Evolutionary conservation across 2,888 invertebrate genomes (phyloP).

Genomic region (Chydorus sphaericus): DNA sequence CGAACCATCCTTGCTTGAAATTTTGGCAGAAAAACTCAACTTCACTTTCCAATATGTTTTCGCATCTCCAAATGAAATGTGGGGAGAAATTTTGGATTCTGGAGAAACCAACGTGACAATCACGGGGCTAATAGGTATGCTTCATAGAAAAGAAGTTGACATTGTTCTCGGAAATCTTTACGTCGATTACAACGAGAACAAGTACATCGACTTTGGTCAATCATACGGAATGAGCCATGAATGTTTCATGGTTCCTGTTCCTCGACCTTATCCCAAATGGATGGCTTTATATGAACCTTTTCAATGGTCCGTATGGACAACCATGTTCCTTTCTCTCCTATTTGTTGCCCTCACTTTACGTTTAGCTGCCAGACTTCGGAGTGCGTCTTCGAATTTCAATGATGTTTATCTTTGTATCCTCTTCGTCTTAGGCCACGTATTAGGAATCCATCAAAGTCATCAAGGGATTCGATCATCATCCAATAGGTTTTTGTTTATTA

Average conservation of each 20-base stretch:
- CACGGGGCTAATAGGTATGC: slow-evolving; percentile 1
- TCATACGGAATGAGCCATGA: slow-evolving; percentile 7
- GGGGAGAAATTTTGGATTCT: neutral
- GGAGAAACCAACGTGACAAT: neutral
- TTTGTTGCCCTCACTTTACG: neutral
- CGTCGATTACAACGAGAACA: neutral
- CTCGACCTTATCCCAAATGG: slow-evolving; percentile 8
- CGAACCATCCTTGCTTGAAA: slow-evolving; percentile 1
- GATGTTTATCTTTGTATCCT: neutral
- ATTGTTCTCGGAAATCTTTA: slow-evolving; percentile 9
- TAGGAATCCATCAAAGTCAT: neutral
- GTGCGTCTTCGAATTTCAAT: neutral
- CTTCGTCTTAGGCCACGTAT: neutral
- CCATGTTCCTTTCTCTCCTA: neutral
- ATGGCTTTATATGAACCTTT: slow-evolving; percentile 10
- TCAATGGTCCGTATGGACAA: neutral
- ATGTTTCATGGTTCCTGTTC: slow-evolving; percentile 6
- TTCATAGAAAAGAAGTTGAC: slow-evolving; percentile 3
- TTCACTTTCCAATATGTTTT: neutral
- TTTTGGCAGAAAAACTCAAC: neutral
- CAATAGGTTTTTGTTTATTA: neutral
- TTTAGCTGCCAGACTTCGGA: neutral
- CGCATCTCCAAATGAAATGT: neutral
- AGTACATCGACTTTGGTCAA: neutral
- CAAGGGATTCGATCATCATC: neutral